Conservation (phyloP, 1,140 invertebrate species). For the Drosophila hydei region DNA sequence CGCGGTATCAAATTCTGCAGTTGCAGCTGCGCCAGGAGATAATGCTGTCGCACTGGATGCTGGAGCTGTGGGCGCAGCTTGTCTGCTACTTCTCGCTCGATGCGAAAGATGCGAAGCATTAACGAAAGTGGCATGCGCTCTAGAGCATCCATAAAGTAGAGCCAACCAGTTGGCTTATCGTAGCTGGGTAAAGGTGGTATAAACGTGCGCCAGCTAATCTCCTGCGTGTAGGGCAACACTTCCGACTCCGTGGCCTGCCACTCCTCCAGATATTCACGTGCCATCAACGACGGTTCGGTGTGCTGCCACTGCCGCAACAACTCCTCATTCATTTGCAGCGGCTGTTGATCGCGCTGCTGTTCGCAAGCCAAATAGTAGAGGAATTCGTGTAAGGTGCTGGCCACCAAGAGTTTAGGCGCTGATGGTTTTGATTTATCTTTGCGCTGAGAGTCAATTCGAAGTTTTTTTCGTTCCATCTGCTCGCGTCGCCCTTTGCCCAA, state of each 20-base stretch:
- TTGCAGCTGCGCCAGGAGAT: slow-evolving; percentile 85
- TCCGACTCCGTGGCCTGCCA: slow-evolving; percentile 82
- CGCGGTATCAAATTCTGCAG: slow-evolving; percentile 54
- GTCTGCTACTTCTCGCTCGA: slow-evolving; percentile 85
- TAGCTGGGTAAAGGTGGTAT: slow-evolving; percentile 88
- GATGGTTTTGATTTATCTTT: slow-evolving; percentile 15
- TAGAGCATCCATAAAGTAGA: slow-evolving; percentile 89
- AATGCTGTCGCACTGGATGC: slow-evolving; percentile 89
- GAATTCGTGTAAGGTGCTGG: slow-evolving; percentile 88
- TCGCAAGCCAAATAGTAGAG: slow-evolving; percentile 89
- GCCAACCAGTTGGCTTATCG: slow-evolving; percentile 89
- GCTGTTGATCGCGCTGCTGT: slow-evolving; percentile 81
- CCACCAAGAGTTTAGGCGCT: slow-evolving; percentile 88
- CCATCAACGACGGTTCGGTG: slow-evolving; percentile 63
- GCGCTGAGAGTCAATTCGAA: slow-evolving; percentile 19
- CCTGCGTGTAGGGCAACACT: slow-evolving; percentile 83
- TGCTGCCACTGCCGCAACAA: slow-evolving; percentile 84
- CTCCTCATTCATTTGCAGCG: slow-evolving; percentile 80
- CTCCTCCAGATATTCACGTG: slow-evolving; percentile 77
- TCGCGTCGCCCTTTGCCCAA: slow-evolving; percentile 6
- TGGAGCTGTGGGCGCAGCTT: slow-evolving; percentile 87
- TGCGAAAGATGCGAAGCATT: slow-evolving; percentile 88
- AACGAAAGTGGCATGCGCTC: slow-evolving; percentile 89
- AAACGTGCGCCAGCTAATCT: slow-evolving; percentile 90
- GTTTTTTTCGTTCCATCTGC: slow-evolving; percentile 12